phyloP scores from a whole-genome alignment of 92 coral and sea anemone genomes.

The Zoanthus gigantus region DNA sequence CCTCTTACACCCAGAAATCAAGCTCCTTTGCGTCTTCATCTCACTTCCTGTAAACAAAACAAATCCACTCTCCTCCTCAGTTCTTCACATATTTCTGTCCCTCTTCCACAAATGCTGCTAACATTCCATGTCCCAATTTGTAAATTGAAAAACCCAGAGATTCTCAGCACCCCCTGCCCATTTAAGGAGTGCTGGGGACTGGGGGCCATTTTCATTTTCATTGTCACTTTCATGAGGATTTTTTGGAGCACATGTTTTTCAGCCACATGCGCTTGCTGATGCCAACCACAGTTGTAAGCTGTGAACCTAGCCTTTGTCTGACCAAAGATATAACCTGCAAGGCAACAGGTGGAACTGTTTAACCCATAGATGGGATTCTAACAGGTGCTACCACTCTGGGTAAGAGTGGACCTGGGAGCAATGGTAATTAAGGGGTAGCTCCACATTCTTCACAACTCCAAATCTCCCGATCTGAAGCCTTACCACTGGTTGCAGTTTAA shows the following conservation, averaged over 20 bases:
- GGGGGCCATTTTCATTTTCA: conserved; percentile 7
- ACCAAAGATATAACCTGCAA: too few relatives aligned
- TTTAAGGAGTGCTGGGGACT: background rate
- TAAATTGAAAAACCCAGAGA: background rate
- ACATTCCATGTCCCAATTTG: conserved; percentile 17
- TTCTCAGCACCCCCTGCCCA: conserved; percentile 26
- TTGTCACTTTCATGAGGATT: background rate
- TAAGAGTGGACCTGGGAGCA: too few relatives aligned
- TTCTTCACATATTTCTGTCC: conserved; percentile 16
- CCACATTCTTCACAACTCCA: too few relatives aligned
- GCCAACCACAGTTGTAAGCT: background rate
- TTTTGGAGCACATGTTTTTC: conserved; percentile 1
- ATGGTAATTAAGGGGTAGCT: too few relatives aligned
- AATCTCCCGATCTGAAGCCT: too few relatives aligned
- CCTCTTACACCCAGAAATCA: conserved; percentile 27
- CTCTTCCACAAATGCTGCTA: conserved; percentile 16
- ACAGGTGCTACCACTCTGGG: too few relatives aligned
- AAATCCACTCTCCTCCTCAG: conserved; percentile 5
- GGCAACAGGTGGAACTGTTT: too few relatives aligned
- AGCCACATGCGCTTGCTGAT: conserved; percentile 11
- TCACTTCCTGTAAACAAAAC: conserved; percentile 36
- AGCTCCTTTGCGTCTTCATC: conserved; percentile 30
- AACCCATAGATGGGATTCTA: too few relatives aligned
- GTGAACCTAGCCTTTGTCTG: too few relatives aligned
- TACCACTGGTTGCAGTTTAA: too few relatives aligned